These are phyloP conservation scores for Mus spicilegus DNA, from an alignment of 2,113 vertebrate genomes.

Conservation along the genomic window DNA sequence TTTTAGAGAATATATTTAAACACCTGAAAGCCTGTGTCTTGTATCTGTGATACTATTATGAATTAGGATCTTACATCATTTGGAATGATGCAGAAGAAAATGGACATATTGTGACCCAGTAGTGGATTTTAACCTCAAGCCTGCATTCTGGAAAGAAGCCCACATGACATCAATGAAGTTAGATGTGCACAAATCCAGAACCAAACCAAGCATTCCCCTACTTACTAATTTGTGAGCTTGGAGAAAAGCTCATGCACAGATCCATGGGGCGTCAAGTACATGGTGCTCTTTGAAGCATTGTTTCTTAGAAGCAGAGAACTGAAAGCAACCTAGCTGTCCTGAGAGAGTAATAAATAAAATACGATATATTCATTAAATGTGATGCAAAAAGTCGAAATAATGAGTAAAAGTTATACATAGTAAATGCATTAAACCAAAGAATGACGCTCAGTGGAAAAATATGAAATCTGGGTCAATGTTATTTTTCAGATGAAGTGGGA, in stretches of 20 bases:
- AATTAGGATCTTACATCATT: neutral
- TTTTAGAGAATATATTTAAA: neutral
- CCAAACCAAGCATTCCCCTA: neutral
- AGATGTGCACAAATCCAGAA: neutral
- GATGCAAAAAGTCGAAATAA: neutral
- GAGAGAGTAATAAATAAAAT: neutral
- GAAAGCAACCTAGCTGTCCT: neutral
- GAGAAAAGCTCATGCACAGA: neutral
- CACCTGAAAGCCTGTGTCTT: neutral
- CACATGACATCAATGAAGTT: slow-evolving; percentile 24
- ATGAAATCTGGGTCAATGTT: neutral
- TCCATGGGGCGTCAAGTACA: neutral
- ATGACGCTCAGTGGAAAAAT: neutral
- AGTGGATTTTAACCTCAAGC: neutral
- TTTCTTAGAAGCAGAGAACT: neutral
- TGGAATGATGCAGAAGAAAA: neutral
- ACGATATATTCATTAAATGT: neutral
- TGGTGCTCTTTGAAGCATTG: neutral
- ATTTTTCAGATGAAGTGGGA: neutral
- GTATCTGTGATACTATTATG: neutral
- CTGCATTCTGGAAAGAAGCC: neutral
- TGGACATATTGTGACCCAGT: neutral
- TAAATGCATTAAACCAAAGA: neutral
- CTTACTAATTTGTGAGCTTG: neutral
- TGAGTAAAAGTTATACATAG: neutral